Base-by-base conservation (phyloP, 2,113 vertebrate species). In the Onychostoma macrolepis region DNA sequence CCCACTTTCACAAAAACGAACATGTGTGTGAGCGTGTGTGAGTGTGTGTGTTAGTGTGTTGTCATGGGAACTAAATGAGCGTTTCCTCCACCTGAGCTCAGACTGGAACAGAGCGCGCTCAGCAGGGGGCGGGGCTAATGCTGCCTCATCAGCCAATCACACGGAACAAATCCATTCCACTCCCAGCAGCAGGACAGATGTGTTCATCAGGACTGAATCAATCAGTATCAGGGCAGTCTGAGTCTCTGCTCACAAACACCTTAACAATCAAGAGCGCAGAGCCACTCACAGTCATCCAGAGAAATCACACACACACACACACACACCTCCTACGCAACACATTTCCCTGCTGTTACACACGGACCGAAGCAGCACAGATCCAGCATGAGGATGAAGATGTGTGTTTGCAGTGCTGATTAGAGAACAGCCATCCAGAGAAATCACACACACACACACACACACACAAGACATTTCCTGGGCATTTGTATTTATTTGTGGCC, bases 61-160 rank as follows among this genome's bases (percentile, higher is more conserved):
- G 80, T 87, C 85, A 90, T 88, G 89, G 65, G 86, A 92, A 88
- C 43, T 2, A 50, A 84, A 86, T 41, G 82, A n/a, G 74, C 38
- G 77, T 78, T 85, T 82, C 67, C 53, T 89, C 87, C 82, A 88
- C 88, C 89, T 86, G 88, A 86, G 87, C 85, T 86, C 88, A 69
- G 88, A 91, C 71, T 41, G 75, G 82, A 90, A 75, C 58, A 86
- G 61, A 88, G 88, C 71, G 77, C 28, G 21, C 88, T 36, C 90
- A 90, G 90, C 89, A 82, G 81, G 87, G 82, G 87, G 80, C 78
- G 83, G 76, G 61, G 26, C 63, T 93, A 93, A 93, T 93, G 86
- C 86, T 74, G 85, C 33, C 30, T 83, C 83, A 85, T 56, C 43
- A 45, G 87, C 86, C 86, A 92, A 90, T 90, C 87, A 88, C 69